Conservation (phyloP, 2,113 vertebrate species). For the Malaclemys terrapin region DNA sequence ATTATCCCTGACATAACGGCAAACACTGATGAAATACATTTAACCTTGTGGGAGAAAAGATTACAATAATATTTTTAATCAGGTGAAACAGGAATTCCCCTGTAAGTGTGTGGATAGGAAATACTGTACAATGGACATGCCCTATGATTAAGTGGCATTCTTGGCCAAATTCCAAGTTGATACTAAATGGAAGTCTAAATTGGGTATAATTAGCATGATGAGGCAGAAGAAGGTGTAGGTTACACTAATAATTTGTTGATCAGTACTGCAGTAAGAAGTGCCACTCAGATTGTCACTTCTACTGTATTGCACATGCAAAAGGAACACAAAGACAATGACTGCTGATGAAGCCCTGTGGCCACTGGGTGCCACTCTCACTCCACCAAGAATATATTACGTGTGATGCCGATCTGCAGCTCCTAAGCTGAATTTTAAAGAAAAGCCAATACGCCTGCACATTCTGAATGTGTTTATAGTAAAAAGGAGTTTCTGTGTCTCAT, state of each 20-base stretch:
- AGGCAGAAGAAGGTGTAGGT: neutral
- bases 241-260: neutral
- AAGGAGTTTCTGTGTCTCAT: neutral
- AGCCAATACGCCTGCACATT: neutral
- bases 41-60: neutral
- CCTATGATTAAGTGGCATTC: neutral
- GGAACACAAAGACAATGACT: neutral
- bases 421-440: neutral
- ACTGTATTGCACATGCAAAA: fast-evolving
- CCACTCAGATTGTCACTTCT: neutral
- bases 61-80: neutral
- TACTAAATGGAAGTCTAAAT: neutral
- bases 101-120: neutral
- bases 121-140: neutral
- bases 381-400: neutral
- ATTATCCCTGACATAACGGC: neutral
- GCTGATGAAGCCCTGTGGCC: neutral
- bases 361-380: constrained; percentile 64
- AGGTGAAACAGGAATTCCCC: neutral
- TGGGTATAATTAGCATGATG: neutral
- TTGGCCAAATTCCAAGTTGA: neutral
- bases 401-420: neutral
- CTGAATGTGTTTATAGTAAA: neutral
- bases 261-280: neutral
- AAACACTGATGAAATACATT: neutral